Percentiles rank a stretch among this genome's conserved stretches.
Conservation (phyloP, 2,113 vertebrate species). For the Alethe diademata region DNA sequence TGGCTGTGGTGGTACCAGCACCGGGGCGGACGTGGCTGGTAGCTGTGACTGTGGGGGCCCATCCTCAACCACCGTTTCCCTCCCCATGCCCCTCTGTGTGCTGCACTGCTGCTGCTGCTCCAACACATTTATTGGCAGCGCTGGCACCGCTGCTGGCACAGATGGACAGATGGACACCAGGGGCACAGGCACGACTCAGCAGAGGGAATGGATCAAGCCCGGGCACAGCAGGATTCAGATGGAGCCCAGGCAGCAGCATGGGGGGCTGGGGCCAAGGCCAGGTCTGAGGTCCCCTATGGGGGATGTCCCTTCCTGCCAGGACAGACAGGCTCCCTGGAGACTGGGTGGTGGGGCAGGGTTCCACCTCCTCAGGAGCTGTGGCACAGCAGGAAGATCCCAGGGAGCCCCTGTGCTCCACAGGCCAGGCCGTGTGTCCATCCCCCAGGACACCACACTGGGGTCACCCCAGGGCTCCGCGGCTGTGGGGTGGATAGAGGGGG, state of each 20-base stretch:
- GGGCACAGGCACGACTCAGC: neutral
- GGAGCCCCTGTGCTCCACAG: neutral
- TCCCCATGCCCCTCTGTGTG: neutral
- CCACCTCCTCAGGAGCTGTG: neutral
- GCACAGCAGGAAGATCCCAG: neutral
- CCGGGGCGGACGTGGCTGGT: accelerated
- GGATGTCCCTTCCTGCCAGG: neutral
- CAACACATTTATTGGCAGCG: conserved; percentile 37
- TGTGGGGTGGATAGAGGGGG: accelerated
- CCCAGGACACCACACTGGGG: accelerated
- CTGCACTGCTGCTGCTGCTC: neutral
- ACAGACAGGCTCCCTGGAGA: neutral
- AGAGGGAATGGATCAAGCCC: neutral
- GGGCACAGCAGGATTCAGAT: neutral
- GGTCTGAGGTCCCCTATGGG: neutral
- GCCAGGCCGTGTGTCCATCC: accelerated
- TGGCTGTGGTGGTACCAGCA: neutral
- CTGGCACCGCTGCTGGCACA: neutral
- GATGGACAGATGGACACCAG: neutral
- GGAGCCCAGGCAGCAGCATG: neutral
- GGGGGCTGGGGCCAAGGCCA: neutral
- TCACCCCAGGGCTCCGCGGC: accelerated
- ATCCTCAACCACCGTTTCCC: accelerated
- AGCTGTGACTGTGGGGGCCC: accelerated
- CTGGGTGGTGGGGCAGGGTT: accelerated